Conservation (phyloP, 2,888 invertebrate genomes). For the Athetis lepigone region DNA sequence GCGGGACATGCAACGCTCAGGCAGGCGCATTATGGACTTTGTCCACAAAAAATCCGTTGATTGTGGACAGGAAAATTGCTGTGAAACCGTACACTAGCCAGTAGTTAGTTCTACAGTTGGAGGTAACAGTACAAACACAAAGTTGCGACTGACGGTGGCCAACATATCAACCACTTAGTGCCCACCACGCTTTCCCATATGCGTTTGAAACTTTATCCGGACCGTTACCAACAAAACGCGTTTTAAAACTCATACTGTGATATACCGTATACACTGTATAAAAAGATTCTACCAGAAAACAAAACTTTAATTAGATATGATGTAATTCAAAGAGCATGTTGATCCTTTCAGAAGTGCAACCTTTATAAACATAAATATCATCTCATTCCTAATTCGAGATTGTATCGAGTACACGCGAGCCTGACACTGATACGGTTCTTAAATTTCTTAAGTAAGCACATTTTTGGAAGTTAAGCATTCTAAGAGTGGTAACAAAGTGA, state of each 20-base stretch:
- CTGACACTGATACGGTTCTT: constrained; percentile 24
- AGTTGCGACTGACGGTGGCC: constrained; percentile 48
- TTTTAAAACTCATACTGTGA: constrained; percentile 40
- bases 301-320: constrained; percentile 9
- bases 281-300: constrained; percentile 25
- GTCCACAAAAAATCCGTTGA: constrained; percentile 49
- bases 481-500: constrained; percentile 38
- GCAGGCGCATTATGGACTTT: constrained; percentile 23
- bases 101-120: constrained; percentile 24
- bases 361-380: constrained; percentile 9
- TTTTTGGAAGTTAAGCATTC: constrained; percentile 53
- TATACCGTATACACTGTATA: constrained; percentile 8
- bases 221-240: constrained; percentile 36
- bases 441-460: constrained; percentile 29
- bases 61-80: constrained; percentile 55
- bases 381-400: constrained; percentile 13
- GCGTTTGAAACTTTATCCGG: constrained; percentile 47
- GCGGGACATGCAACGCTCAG: constrained; percentile 14
- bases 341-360: neutral
- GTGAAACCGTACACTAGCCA: constrained; percentile 46
- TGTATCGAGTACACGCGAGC: neutral
- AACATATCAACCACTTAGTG: constrained; percentile 47
- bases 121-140: constrained; percentile 37
- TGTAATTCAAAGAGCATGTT: constrained; percentile 8
- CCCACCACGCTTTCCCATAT: constrained; percentile 35